Evolutionary conservation across 2,797 vertebrate genomes (phyloP).

Genomic region (Potorous gilbertii): DNA sequence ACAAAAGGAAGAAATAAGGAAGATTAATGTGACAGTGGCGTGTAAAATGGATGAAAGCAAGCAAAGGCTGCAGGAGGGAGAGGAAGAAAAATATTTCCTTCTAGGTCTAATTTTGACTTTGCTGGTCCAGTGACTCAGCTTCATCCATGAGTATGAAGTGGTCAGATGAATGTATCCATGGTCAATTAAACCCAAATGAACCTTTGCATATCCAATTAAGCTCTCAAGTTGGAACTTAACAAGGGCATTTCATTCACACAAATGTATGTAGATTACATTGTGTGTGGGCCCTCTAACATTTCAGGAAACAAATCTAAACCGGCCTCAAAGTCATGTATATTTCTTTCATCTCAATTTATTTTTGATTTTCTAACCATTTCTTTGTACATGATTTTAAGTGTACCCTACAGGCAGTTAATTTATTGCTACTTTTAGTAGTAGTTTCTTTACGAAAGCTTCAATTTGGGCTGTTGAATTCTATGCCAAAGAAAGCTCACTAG

Average conservation of each 20-base stretch:
- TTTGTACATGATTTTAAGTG: neutral
- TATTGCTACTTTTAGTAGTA: neutral
- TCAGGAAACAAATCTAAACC: neutral
- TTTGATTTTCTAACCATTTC: neutral
- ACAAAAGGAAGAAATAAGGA: neutral
- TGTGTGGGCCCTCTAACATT: accelerated
- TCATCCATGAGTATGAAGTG: neutral
- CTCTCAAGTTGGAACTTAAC: neutral
- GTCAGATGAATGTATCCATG: neutral
- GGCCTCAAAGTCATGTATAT: neutral
- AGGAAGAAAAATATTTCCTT: neutral
- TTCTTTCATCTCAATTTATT: neutral
- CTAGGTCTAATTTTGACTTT: accelerated
- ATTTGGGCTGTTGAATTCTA: accelerated
- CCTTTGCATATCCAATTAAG: neutral
- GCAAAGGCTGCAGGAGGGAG: neutral
- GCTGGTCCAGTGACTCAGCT: neutral
- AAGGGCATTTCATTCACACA: accelerated
- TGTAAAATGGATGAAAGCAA: neutral
- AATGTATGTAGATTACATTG: neutral
- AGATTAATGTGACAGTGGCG: neutral
- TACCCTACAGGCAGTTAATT: neutral
- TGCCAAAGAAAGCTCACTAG: accelerated
- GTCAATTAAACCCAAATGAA: too few relatives aligned
- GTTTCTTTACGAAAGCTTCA: neutral